Percentiles rank a stretch among this genome's conserved stretches.
These are phyloP conservation scores for Verasper variegatus DNA, from an alignment of 2,113 vertebrate species.

Conservation along the genomic window DNA sequence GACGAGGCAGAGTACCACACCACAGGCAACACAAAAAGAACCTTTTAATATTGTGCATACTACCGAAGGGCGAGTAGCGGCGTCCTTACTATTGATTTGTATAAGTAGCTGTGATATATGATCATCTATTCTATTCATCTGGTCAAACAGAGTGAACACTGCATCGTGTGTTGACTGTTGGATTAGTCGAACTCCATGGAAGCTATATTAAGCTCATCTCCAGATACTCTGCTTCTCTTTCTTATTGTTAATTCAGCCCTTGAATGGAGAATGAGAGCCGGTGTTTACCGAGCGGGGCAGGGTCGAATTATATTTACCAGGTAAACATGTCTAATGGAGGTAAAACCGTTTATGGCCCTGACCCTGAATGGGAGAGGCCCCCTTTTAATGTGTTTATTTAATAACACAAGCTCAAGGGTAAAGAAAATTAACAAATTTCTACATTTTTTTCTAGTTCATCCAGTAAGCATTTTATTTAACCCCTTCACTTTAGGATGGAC, in stretches of 20 bases:
- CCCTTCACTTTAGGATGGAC: no score
- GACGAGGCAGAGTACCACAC: neutral
- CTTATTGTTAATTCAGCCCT: constrained; percentile 34
- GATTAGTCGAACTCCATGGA: constrained; percentile 11
- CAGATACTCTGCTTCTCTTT: constrained; percentile 39
- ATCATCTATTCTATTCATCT: constrained; percentile 12
- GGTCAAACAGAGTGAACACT: constrained; percentile 10
- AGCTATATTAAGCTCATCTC: constrained; percentile 48
- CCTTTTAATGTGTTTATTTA: constrained; percentile 14
- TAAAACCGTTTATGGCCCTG: neutral
- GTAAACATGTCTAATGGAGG: constrained; percentile 33
- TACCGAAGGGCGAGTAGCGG: neutral
- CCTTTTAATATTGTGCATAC: neutral
- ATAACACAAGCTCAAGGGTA: neutral
- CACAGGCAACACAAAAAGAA: neutral
- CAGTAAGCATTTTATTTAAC: neutral
- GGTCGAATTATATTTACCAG: constrained; percentile 15
- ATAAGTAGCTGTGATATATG: constrained; percentile 14
- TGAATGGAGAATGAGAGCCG: constrained; percentile 31
- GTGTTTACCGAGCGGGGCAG: constrained; percentile 15
- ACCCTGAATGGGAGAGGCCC: neutral
- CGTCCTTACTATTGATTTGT: neutral
- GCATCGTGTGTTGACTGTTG: constrained; percentile 34
- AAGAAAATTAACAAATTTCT: neutral
- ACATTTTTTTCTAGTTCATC: neutral